phyloP scores from a whole-genome alignment of 2,113 vertebrate genomes.

The Toxotes chatareus region DNA sequence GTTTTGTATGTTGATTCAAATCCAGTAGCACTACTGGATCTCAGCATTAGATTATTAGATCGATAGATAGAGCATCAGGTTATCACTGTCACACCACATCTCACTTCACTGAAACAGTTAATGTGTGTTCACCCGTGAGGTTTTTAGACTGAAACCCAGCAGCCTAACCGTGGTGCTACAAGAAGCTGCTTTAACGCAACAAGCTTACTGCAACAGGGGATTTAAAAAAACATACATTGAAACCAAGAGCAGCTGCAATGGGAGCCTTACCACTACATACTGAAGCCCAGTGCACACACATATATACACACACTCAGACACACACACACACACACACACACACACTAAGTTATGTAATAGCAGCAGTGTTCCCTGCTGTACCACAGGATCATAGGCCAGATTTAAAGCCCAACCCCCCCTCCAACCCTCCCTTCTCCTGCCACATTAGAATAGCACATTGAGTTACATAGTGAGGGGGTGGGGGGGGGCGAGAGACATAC shows the following conservation, averaged over 20 bases:
- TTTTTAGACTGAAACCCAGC: constrained; percentile 22
- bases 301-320: constrained; percentile 47
- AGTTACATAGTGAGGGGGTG: constrained; percentile 43
- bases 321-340: constrained; percentile 50
- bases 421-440: constrained; percentile 30
- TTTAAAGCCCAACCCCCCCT: constrained; percentile 63
- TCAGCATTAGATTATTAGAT: not conserved
- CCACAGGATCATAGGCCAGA: constrained; percentile 71
- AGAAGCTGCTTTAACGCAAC: constrained; percentile 54
- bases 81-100: not conserved
- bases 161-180: constrained; percentile 34
- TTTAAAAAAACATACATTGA: constrained; percentile 58
- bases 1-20: not conserved
- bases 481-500: not conserved
- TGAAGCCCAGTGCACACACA: constrained; percentile 33
- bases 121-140: not conserved
- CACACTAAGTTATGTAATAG: constrained; percentile 70
- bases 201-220: constrained; percentile 52
- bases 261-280: constrained; percentile 52
- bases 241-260: constrained; percentile 58
- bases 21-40: not conserved
- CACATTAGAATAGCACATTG: constrained; percentile 70
- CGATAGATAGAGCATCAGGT: not conserved
- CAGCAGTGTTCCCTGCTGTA: constrained; percentile 66
- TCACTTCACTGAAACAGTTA: not conserved